Evolutionary conservation across 2,888 invertebrate species (phyloP), one percentile per base, ranked within the genome.

Genomic region (Diarsia rubi): DNA sequence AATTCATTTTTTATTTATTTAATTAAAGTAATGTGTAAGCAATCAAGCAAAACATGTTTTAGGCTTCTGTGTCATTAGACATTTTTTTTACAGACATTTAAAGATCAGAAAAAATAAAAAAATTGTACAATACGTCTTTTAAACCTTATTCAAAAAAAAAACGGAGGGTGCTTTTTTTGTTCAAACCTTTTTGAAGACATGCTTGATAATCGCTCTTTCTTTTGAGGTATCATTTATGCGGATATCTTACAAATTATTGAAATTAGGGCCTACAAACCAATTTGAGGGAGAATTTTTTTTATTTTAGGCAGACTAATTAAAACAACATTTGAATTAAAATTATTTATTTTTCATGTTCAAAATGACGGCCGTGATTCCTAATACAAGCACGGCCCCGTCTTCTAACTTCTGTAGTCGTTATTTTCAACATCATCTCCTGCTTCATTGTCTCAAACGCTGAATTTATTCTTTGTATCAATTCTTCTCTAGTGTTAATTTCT

Each of bases 341-440:
- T n/a, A n/a, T n/a, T n/a, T n/a, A n/a, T n/a, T n/a, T n/a, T n/a
- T n/a, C n/a, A n/a, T n/a, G n/a, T n/a, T n/a, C n/a, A n/a, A n/a
- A n/a, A n/a, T n/a, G n/a, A n/a, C n/a, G n/a, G n/a, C n/a, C n/a
- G n/a, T n/a, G n/a, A n/a, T 60, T 21, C 31, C 59, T 60, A 60
- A 60, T 37, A 60, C 37, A 31, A 37, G 37, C 60, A 37, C 37
- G 37, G 60, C 11, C 11, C 21, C 37, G 60, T 37, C 57, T 59
- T 59, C 57, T 59, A 5, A 59, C 57, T 59, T 31, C 59, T 59
- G 31, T 31, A 37, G 42, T 62, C n/a, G 24, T 63, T n/a, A 63
- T 63, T 63, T 63, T 63, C 24, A 63, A 44, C n/a, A 24, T 24
- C 42, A 24, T 63, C 42, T 63, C 42, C 62, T n/a, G 62, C n/a